Evolutionary conservation across 2,113 vertebrate species (phyloP).

Genomic region (Catharus minimus): DNA sequence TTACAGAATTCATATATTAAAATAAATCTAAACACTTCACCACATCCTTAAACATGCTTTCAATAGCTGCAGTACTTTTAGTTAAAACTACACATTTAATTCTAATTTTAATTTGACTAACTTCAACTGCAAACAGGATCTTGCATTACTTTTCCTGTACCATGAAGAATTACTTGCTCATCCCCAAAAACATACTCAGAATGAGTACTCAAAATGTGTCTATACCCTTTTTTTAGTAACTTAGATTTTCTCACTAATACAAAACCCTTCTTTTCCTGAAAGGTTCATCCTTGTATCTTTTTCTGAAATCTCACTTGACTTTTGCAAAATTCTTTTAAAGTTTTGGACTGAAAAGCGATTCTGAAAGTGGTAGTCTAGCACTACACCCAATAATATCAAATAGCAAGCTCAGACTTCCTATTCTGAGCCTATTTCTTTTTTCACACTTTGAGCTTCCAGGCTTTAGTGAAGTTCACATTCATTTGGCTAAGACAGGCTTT

Average conservation of each 20-base stretch:
- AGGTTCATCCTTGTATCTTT: neutral
- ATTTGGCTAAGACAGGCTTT: conserved; percentile 20
- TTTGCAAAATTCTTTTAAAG: neutral
- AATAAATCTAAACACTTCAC: neutral
- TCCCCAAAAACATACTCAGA: neutral
- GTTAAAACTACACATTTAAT: neutral
- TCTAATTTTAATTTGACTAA: neutral
- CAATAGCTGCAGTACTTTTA: neutral
- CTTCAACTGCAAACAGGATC: neutral
- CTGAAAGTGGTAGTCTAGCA: conserved; percentile 31
- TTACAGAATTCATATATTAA: neutral
- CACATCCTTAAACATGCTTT: neutral
- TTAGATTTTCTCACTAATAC: neutral
- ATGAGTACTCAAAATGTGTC: neutral
- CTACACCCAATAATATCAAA: neutral
- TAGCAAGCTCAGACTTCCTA: neutral
- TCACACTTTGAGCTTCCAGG: conserved; percentile 34
- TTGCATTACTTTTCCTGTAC: neutral
- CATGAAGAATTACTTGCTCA: neutral
- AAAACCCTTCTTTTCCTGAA: neutral
- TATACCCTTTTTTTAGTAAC: neutral
- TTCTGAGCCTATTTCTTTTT: neutral
- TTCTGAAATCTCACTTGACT: neutral
- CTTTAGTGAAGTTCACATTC: conserved; percentile 14
- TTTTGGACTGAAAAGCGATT: neutral